Percentiles rank a stretch among this genome's conserved stretches.
Evolutionary conservation across 2,888 invertebrate species (phyloP).

Genomic region (Nemotelus nigrinus): DNA sequence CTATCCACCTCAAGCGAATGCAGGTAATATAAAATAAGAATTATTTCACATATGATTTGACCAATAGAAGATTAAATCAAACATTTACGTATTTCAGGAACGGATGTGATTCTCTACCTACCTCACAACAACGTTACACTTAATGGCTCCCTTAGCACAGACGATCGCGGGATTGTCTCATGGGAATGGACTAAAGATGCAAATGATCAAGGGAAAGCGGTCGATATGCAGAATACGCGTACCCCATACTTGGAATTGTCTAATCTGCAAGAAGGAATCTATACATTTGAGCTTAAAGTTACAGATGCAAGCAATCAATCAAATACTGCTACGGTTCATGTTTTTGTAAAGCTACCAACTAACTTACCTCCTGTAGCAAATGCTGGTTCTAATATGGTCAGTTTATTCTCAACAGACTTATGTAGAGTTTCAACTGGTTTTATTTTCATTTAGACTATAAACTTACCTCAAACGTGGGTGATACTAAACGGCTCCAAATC

Average conservation of each 20-base stretch:
- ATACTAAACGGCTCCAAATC: conserved; percentile 83
- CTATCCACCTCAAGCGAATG: conserved; percentile 95
- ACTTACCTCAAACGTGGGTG: conserved; percentile 84
- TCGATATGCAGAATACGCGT: conserved; percentile 95
- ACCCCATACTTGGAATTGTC: conserved; percentile 89
- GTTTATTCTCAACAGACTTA: conserved; percentile 26
- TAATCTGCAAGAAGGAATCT: conserved; percentile 92
- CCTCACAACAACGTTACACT: conserved; percentile 88
- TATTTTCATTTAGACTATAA: conserved; percentile 71
- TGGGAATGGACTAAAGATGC: conserved; percentile 97
- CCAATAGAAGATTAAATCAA: neutral
- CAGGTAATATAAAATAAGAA: conserved; percentile 66
- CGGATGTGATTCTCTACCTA: conserved; percentile 88
- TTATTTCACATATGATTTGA: neutral
- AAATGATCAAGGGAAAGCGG: conserved; percentile 87
- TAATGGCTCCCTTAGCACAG: conserved; percentile 90
- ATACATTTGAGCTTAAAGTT: conserved; percentile 91
- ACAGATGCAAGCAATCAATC: conserved; percentile 91
- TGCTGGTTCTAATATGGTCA: conserved; percentile 69
- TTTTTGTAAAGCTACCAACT: conserved; percentile 91
- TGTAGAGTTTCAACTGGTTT: conserved; percentile 7
- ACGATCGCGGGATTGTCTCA: conserved; percentile 90
- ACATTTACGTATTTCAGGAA: conserved; percentile 66
- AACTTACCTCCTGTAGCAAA: conserved; percentile 83
- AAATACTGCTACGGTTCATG: conserved; percentile 87